Percentiles rank a stretch among this genome's conserved stretches.
These are phyloP conservation scores for Metalampra italica DNA, from an alignment of 2,888 invertebrate species.

Conservation along the genomic window DNA sequence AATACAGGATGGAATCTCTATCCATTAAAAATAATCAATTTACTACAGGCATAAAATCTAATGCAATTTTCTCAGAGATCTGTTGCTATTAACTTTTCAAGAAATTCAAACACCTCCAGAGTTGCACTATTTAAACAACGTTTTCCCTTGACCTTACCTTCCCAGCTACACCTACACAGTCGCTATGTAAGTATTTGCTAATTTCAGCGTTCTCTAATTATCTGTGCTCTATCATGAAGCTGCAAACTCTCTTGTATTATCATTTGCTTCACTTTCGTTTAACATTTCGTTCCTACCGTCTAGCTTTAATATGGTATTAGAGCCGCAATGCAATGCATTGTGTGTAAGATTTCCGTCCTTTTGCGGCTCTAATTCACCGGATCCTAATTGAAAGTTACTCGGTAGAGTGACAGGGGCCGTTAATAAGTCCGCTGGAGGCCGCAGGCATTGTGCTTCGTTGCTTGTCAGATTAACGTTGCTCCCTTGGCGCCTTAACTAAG, in stretches of 20 bases:
- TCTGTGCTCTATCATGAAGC: background rate
- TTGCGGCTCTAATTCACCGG: constrained; percentile 20
- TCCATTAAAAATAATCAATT: no score
- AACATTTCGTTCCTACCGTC: background rate
- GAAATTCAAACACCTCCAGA: no score
- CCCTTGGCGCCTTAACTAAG: constrained; percentile 41
- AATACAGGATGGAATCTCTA: no score
- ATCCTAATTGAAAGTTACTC: constrained; percentile 51
- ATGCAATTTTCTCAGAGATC: no score
- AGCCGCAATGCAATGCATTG: constrained; percentile 8
- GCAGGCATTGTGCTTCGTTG: constrained; percentile 39
- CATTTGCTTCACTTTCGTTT: background rate
- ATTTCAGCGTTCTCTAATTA: constrained; percentile 5
- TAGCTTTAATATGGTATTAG: background rate
- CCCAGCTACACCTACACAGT: background rate
- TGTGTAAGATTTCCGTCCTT: constrained; percentile 8
- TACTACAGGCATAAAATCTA: no score
- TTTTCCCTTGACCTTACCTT: no score
- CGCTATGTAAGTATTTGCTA: background rate
- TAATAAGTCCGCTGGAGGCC: constrained; percentile 41
- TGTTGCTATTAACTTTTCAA: no score
- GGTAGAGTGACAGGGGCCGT: constrained; percentile 46
- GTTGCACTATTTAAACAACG: no score
- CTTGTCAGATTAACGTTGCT: constrained; percentile 49
- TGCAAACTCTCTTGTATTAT: background rate